Evolutionary conservation across 2,888 invertebrate species (phyloP).

Genomic region (Sympetrum striolatum): DNA sequence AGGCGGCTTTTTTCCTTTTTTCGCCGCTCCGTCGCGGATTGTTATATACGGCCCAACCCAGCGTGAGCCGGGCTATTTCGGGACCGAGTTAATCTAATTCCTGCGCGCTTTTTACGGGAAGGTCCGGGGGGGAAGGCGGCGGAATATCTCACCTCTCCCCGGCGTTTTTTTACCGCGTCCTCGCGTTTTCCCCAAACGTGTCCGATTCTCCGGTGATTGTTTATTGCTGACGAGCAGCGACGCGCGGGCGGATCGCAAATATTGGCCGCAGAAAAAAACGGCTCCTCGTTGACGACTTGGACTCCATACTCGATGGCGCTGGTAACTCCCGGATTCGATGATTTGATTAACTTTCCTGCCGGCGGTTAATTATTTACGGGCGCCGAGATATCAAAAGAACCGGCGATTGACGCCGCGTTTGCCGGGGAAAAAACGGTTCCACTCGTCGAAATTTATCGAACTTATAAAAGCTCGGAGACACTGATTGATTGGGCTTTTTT

Average conservation of each 20-base stretch:
- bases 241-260: not conserved
- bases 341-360: not conserved
- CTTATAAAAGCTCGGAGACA: too few species aligned
- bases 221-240: not conserved
- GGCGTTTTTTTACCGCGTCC: not conserved
- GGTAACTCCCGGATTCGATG: not conserved
- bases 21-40: not conserved
- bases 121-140: not conserved
- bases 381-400: not conserved
- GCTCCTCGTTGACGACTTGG: not conserved
- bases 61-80: slow-evolving; percentile 17
- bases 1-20: not conserved
- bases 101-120: not conserved
- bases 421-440: too few species aligned
- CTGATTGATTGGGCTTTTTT: too few species aligned
- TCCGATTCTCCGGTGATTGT: not conserved
- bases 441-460: too few species aligned
- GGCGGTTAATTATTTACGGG: not conserved
- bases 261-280: not conserved
- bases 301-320: not conserved
- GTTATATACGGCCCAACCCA: slow-evolving; percentile 21
- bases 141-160: not conserved
- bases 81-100: slow-evolving; percentile 37
- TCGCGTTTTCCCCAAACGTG: not conserved
- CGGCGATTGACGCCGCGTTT: too few species aligned